A percentile compares a stretch with the other conserved stretches of the same genome.
Conservation (phyloP, 2,797 vertebrate genomes). For the Gadopsis marmoratus region DNA sequence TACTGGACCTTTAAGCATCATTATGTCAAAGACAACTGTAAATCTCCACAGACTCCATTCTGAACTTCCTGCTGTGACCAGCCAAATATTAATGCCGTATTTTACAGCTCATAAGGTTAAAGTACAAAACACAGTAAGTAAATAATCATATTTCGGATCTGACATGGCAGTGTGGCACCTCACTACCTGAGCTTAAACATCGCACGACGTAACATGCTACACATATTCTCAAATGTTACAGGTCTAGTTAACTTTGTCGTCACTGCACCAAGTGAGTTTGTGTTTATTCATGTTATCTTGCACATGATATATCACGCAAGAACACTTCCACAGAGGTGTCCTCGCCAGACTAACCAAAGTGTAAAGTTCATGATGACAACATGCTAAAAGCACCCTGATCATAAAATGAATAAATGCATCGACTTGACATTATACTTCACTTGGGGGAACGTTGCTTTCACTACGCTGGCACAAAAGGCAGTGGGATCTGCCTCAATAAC, state of each 20-base stretch:
- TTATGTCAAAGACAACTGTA: constrained; percentile 39
- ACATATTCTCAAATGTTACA: constrained; percentile 6
- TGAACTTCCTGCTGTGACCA: constrained; percentile 18
- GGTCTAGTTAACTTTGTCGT: neutral
- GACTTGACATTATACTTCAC: neutral
- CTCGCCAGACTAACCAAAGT: neutral
- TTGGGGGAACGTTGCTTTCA: constrained; percentile 7
- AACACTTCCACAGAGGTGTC: constrained; percentile 1
- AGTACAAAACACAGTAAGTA: neutral
- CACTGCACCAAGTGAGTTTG: neutral
- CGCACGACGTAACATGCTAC: neutral
- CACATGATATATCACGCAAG: constrained; percentile 17
- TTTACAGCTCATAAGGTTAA: neutral
- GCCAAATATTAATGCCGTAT: constrained; percentile 4
- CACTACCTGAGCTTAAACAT: neutral
- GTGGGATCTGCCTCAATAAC: neutral
- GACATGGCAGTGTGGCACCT: neutral
- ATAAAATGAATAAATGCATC: constrained; percentile 3
- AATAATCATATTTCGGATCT: neutral
- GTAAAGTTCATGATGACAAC: neutral
- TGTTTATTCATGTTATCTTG: constrained; percentile 37
- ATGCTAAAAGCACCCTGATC: neutral
- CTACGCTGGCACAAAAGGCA: neutral
- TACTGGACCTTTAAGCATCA: constrained; percentile 49
- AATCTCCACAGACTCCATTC: constrained; percentile 22